Base-by-base conservation (phyloP, 2,888 invertebrate genomes). In the Lasioglossum marginatum region DNA sequence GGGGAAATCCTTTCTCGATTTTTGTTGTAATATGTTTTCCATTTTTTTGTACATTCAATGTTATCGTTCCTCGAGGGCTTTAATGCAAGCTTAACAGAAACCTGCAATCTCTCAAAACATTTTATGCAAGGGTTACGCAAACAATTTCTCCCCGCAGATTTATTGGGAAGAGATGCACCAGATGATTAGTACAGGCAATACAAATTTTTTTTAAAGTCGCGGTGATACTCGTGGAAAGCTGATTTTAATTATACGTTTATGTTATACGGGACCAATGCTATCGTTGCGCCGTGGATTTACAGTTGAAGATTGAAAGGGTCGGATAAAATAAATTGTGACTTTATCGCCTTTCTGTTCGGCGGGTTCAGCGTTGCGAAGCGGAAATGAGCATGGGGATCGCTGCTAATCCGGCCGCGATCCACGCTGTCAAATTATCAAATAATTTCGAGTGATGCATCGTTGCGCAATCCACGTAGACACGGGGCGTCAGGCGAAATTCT, bases 381-480 rank as follows among this genome's bases (percentile, higher is more conserved):
- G 68, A 60, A 81, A 76, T 4, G 68, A 57, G 57, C 23, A 14
- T 10, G n/a, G 8, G 73, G 68, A 40, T 45, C 23, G 43, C 31
- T 37, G 57, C 45, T 40, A 23, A 31, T 27, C n/a, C 23, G 31
- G 3, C 31, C 23, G 52, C 31, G 48, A 71, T 71, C 27, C 34
- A 60, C 27, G n/a, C n/a, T 68, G 27, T 66, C 34, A 34, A 76
- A 82, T 76, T 77, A 81, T 77, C 72, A 68, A 82, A 82, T 52
- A 73, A 63, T 34, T 4, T 19, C 60, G 40, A 45, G 37, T 2
- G 45, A 68, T 27, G 72, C 34, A 8, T 34, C 66, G 66, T 63
- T 34, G n/a, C 10, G 19, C 16, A 16, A n/a, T 66, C 16, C n/a
- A n/a, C 57, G 43, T 4, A 1, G 57, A 27, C n/a, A 16, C 63